Percentiles rank a stretch among this genome's conserved stretches.
Conservation (phyloP, 1,140 invertebrate genomes). For the Bursaphelenchus mucronatus region DNA sequence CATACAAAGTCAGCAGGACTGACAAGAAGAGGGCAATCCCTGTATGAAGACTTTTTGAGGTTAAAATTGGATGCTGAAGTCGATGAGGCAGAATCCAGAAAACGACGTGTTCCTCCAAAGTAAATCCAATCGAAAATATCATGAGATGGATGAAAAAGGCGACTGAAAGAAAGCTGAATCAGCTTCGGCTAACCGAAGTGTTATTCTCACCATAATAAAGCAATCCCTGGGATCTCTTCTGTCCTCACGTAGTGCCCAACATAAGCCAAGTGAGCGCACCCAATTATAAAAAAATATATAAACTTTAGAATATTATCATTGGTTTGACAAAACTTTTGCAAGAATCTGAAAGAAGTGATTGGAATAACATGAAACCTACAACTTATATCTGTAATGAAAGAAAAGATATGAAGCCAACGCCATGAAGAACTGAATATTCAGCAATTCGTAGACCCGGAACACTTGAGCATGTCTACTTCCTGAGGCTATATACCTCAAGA, state of each 20-base stretch:
- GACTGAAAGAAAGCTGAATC: slow-evolving; percentile 33
- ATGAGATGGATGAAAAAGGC: slow-evolving; percentile 32
- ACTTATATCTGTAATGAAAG: background rate
- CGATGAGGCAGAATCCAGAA: slow-evolving; percentile 1
- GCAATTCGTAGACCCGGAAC: slow-evolving; percentile 7
- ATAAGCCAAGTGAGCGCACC: slow-evolving; percentile 36
- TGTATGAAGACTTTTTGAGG: slow-evolving; percentile 31
- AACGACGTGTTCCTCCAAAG: slow-evolving; percentile 20
- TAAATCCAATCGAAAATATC: slow-evolving; percentile 23
- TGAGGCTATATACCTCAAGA: slow-evolving; percentile 17
- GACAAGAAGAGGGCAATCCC: slow-evolving; percentile 27
- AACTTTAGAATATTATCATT: background rate
- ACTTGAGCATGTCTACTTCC: slow-evolving; percentile 20
- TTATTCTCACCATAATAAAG: slow-evolving; percentile 19
- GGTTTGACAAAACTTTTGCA: background rate
- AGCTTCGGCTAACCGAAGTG: background rate
- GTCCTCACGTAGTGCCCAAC: slow-evolving; percentile 34
- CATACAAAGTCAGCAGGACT: slow-evolving; percentile 25
- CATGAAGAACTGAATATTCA: slow-evolving; percentile 5
- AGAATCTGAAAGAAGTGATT: background rate
- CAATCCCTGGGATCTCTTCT: slow-evolving; percentile 26
- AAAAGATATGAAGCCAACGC: slow-evolving; percentile 10
- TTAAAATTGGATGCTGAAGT: slow-evolving; percentile 30
- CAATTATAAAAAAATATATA: slow-evolving; percentile 1
- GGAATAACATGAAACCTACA: background rate